A percentile compares a stretch with the other conserved stretches of the same genome.
Conservation (phyloP, 2,113 vertebrate species). For the Megaptera novaeangliae region DNA sequence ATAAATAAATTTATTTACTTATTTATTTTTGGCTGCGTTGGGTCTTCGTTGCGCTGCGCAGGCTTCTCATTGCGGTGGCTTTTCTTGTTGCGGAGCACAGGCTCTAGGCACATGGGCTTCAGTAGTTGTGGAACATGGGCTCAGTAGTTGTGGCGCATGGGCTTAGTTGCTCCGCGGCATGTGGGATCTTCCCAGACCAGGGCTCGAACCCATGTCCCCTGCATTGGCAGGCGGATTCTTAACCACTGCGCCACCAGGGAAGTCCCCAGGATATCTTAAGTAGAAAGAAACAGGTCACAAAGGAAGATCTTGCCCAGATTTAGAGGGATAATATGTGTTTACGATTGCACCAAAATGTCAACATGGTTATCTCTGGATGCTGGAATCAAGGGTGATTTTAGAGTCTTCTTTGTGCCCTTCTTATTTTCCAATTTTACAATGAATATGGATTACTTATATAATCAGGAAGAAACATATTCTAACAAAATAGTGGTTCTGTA, state of each 20-base stretch:
- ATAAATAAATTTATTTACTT: no score
- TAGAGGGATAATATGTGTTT: not conserved
- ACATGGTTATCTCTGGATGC: not conserved
- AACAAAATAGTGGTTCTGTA: not conserved
- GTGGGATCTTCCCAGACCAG: no score
- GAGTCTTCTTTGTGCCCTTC: not conserved
- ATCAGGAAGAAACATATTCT: not conserved
- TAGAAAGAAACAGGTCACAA: not conserved
- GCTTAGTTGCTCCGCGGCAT: no score
- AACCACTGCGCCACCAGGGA: no score
- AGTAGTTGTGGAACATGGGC: no score
- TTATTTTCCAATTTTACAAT: not conserved
- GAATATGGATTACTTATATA: not conserved
- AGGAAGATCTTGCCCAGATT: not conserved
- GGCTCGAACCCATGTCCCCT: no score
- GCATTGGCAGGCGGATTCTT: no score
- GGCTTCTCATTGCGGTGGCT: no score
- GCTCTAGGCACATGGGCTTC: no score
- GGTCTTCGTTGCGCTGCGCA: accelerated
- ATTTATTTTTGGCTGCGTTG: no score
- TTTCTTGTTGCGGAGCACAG: no score
- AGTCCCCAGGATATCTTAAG: not conserved
- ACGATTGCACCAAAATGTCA: not conserved
- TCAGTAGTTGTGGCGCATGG: no score
- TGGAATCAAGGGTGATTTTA: not conserved